Percentiles rank a stretch among this genome's conserved stretches.
These are phyloP conservation scores for Drosophila heteroneura DNA, from an alignment of 2,888 invertebrate genomes.

Conservation along the genomic window DNA sequence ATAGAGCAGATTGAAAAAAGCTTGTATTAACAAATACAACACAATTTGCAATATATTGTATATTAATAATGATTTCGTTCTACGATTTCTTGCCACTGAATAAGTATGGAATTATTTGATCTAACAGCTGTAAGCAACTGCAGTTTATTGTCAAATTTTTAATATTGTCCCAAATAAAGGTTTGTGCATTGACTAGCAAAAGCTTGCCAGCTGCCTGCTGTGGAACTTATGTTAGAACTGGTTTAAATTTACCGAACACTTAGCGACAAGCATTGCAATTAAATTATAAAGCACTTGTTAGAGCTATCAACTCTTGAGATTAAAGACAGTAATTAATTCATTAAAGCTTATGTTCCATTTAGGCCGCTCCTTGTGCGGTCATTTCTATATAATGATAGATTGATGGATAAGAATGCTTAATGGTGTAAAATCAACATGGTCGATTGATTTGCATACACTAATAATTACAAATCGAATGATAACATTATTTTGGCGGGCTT, in stretches of 20 bases:
- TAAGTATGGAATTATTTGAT: neutral
- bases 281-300: neutral
- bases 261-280: neutral
- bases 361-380: neutral
- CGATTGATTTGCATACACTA: constrained; percentile 32
- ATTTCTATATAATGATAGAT: neutral
- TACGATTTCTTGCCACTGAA: neutral
- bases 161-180: constrained; percentile 50
- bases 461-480: constrained; percentile 26
- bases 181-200: constrained; percentile 32
- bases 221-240: constrained; percentile 42
- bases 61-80: neutral
- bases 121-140: constrained; percentile 2
- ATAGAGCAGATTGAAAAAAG: neutral
- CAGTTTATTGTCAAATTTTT: neutral
- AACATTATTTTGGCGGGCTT: constrained; percentile 17
- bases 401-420: neutral
- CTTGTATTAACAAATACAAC: fast-evolving
- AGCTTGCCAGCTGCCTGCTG: constrained; percentile 38
- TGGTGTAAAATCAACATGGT: constrained; percentile 33
- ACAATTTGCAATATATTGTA: neutral
- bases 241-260: constrained; percentile 3
- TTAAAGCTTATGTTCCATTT: neutral
- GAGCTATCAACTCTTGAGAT: neutral
- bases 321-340: neutral